These are phyloP conservation scores for Pheucticus melanocephalus DNA, from an alignment of 2,113 vertebrate genomes.

Conservation along the genomic window DNA sequence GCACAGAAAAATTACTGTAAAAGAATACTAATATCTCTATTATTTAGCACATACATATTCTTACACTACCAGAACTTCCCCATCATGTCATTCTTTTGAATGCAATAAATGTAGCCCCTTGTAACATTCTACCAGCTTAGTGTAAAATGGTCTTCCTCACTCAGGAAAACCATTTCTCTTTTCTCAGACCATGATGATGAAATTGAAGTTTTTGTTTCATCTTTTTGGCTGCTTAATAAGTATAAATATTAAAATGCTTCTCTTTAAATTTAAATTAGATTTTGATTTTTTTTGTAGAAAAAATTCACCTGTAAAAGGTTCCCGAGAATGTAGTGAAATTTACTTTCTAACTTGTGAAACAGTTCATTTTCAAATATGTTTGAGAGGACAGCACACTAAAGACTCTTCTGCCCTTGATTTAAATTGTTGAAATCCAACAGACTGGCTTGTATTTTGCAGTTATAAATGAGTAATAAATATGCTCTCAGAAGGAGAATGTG, in stretches of 20 bases:
- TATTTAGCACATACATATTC: not conserved
- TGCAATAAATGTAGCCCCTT: not conserved
- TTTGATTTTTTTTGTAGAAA: not conserved
- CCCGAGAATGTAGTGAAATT: not conserved
- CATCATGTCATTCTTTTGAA: not conserved
- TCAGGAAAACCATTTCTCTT: not conserved
- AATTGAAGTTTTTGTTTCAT: not conserved
- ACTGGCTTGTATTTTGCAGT: not conserved
- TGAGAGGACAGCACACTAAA: not conserved
- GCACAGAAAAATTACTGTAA: not conserved
- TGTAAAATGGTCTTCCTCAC: not conserved
- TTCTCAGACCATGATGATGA: not conserved
- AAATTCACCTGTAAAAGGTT: not conserved
- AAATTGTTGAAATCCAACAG: not conserved
- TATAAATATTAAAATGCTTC: not conserved
- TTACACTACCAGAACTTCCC: not conserved
- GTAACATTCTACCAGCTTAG: not conserved
- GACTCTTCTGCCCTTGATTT: not conserved
- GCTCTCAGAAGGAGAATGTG: not conserved
- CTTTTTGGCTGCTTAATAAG: not conserved
- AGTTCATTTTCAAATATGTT: not conserved
- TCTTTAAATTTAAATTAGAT: not conserved
- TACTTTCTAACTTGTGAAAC: not conserved
- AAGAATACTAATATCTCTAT: not conserved
- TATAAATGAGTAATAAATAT: slow-evolving; percentile 9